Base-by-base conservation (phyloP, 2,113 vertebrate genomes). In the Apodemus speciosus region DNA sequence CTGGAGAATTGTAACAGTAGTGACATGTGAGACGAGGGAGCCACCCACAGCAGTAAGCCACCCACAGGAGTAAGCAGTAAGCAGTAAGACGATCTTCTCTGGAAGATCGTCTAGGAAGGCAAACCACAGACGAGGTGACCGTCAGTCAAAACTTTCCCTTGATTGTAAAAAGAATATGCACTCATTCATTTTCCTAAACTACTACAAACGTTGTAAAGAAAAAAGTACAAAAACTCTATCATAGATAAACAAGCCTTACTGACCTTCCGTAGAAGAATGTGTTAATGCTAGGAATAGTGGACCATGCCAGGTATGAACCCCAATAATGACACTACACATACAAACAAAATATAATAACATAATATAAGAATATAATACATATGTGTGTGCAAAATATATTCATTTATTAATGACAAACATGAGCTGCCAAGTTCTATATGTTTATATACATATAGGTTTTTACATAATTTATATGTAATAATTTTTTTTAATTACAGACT, bases 221-320 rank as follows among this genome's bases (percentile, higher is more conserved):
- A 92, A 75, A 90, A 66, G 16, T 21, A 64, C 83, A 68, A 49
- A 30, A 40, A 23, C 46, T 62, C 46, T 15, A 32, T 40, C 27
- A 88, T 30, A 15, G 62, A 96, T 23, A 84, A 88, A 58, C 72
- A 96, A 68, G 2, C 16, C 85, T 88, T 85, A 49, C 18, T 80
- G 85, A 80, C 49, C 30, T 89, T 93, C 51, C 80, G 77, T 16
- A 40, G 40, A 93, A 75, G 13, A 73, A 71, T n/a, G 6, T 40
- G 32, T 38, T 66, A 83, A 25, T 69, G 6, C 40, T 71, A 14
- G 43, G 18, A 85, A 71, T 32, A 38, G 20, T 76, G 71, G 86
- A 72, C 64, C 73, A 90, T 38, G 66, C 40, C 64, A 93, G 30
- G 4, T 46, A 73, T 15, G 30, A 56, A 13, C 43, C 75, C 3